Conservation (phyloP, 2,888 invertebrate genomes). For the Catocala sponsa region DNA sequence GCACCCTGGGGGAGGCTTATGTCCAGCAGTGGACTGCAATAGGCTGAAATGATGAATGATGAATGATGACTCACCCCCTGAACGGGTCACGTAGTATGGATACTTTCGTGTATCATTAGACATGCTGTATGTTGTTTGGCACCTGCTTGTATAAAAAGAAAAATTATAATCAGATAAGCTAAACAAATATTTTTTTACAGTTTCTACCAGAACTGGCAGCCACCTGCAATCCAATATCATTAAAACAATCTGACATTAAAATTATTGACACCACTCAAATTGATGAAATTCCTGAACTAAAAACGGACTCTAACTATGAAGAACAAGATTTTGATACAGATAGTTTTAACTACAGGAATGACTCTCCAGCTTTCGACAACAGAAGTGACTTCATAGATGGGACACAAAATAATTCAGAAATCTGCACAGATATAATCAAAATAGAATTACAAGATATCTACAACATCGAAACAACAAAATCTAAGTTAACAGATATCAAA, state of each 20-base stretch:
- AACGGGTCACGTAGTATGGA: too few species aligned
- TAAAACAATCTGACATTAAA: slow-evolving; percentile 7
- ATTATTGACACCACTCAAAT: slow-evolving; percentile 7
- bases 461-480: slow-evolving; percentile 3
- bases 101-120: too few species aligned
- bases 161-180: too few species aligned
- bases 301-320: not conserved
- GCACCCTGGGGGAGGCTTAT: too few species aligned
- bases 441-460: slow-evolving; percentile 9
- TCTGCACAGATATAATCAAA: slow-evolving; percentile 17
- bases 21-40: too few species aligned
- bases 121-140: too few species aligned
- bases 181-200: slow-evolving; percentile 20
- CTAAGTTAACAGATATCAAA: not conserved
- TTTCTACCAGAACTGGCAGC: slow-evolving; percentile 22
- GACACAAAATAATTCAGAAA: not conserved
- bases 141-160: too few species aligned
- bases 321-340: not conserved
- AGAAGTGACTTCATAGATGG: slow-evolving; percentile 2
- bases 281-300: not conserved
- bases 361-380: not conserved
- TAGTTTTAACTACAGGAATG: not conserved
- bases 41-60: too few species aligned
- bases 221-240: slow-evolving; percentile 10
- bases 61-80: too few species aligned